A percentile compares a stretch with the other conserved stretches of the same genome.
phyloP scores from a whole-genome alignment of 2,797 vertebrate genomes.

The Lutjanus campechanus region DNA sequence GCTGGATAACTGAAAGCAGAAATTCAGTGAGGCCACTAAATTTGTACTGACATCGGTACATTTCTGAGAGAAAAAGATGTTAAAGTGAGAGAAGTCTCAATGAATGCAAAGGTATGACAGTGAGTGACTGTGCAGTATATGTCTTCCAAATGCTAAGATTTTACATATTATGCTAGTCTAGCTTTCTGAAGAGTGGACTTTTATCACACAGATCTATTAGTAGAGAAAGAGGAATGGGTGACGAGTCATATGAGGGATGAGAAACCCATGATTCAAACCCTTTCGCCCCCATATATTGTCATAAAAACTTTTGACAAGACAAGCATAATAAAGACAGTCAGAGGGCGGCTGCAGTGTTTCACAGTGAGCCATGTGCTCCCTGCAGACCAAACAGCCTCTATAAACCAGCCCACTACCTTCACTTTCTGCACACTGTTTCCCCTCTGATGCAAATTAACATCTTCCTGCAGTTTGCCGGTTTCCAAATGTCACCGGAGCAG shows the following conservation, averaged over 20 bases:
- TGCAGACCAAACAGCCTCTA: neutral
- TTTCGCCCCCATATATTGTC: neutral
- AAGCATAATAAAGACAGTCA: neutral
- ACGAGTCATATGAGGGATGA: neutral
- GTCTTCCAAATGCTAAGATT: neutral
- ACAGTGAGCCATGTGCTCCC: neutral
- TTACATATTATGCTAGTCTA: too few relatives aligned
- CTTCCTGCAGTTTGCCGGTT: conserved; percentile 20
- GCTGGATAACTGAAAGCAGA: too few relatives aligned
- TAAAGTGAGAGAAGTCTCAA: neutral
- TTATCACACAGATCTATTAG: neutral
- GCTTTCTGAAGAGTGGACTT: too few relatives aligned
- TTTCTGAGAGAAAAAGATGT: too few relatives aligned
- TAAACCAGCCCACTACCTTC: neutral
- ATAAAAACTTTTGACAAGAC: neutral
- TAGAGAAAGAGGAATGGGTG: neutral
- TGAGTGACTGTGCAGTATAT: neutral
- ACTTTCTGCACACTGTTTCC: neutral
- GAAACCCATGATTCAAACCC: neutral
- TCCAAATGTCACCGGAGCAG: conserved; percentile 46
- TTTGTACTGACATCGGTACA: too few relatives aligned
- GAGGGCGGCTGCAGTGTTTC: neutral
- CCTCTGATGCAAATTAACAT: conserved; percentile 24
- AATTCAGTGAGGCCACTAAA: too few relatives aligned
- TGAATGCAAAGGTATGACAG: neutral